A percentile compares a stretch with the other conserved stretches of the same genome.
These are phyloP conservation scores for Drosophila gaucha DNA, from an alignment of 2,888 invertebrate genomes.

Conservation along the genomic window DNA sequence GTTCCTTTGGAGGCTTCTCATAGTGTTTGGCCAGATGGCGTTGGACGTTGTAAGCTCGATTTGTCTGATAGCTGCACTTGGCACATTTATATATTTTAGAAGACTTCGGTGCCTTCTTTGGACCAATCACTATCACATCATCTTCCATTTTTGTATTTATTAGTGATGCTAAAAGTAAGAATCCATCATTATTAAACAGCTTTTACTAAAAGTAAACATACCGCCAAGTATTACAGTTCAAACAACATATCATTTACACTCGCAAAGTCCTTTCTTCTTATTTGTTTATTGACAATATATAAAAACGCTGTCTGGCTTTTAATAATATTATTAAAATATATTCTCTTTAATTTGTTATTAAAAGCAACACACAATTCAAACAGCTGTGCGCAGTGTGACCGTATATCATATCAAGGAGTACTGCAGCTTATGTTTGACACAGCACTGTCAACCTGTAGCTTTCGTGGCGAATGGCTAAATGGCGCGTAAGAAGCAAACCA, in stretches of 20 bases:
- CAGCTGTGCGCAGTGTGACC: constrained; percentile 21
- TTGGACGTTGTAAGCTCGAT: constrained; percentile 44
- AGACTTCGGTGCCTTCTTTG: constrained; percentile 13
- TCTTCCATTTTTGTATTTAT: constrained; percentile 19
- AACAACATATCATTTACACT: background rate
- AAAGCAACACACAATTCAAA: constrained; percentile 3
- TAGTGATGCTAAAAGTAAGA: background rate
- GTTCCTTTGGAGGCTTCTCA: constrained; percentile 43
- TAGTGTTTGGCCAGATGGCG: constrained; percentile 37
- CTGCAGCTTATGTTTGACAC: background rate
- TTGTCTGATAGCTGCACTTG: constrained; percentile 40
- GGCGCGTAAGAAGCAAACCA: background rate
- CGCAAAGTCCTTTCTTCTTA: background rate
- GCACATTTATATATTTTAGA: constrained; percentile 30
- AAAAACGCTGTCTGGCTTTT: no score
- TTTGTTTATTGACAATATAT: background rate
- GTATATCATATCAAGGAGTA: background rate
- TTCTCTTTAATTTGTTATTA: background rate
- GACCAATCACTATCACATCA: constrained; percentile 3
- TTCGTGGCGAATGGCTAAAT: background rate
- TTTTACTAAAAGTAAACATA: background rate
- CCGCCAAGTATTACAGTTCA: background rate
- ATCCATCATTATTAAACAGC: background rate
- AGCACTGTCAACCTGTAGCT: constrained; percentile 2
- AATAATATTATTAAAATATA: background rate